Base-by-base conservation (phyloP, 2,888 invertebrate species). In the Rosalia funebris region DNA sequence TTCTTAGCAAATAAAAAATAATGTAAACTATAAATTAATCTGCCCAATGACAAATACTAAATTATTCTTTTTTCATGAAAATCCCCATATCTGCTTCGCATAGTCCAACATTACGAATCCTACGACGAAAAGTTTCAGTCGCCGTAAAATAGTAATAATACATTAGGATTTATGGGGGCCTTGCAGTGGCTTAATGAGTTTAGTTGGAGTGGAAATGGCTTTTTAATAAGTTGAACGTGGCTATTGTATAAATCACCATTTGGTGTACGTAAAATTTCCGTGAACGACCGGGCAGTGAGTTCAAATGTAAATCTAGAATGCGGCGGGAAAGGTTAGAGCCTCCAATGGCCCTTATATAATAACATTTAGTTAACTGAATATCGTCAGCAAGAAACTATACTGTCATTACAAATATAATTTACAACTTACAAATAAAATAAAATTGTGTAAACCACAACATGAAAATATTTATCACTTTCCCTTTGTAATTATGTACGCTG, bases 171-270 rank as follows among this genome's bases (percentile, higher is more conserved):
- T 36, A 48, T 37, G 20, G 17, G 10, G 20, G 20, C n/a, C 36
- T 16, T 14, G 48, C 37, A 20, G n/a, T 17, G 20, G 44, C 44
- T n/a, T 48, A 48, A 48, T 19, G 48, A 37, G 17, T 36, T 19
- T 36, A 32, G 37, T 48, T 37, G 37, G 9, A 34, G 11, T 37
- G 48, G 36, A 48, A 48, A 48, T 48, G 48, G 48, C 48, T 48
- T 48, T 48, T 48, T 48, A 48, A 48, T 48, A 48, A 37, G 48
- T 48, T 48, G 19, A 19, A 36, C 19, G 48, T 36, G 17, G 12
- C 48, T 14, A 7, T 3, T 7, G 48, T 48, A 48, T 48, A 48
- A 48, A 48, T 48, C 48, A 48, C 37, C 36, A 48, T 48, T 37
- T 48, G 36, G 48, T 48, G 36, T 48, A 9, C n/a, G 32, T 32